A percentile compares a stretch with the other conserved stretches of the same genome.
Conservation (phyloP, 2,113 vertebrate genomes). For the Gadus macrocephalus region DNA sequence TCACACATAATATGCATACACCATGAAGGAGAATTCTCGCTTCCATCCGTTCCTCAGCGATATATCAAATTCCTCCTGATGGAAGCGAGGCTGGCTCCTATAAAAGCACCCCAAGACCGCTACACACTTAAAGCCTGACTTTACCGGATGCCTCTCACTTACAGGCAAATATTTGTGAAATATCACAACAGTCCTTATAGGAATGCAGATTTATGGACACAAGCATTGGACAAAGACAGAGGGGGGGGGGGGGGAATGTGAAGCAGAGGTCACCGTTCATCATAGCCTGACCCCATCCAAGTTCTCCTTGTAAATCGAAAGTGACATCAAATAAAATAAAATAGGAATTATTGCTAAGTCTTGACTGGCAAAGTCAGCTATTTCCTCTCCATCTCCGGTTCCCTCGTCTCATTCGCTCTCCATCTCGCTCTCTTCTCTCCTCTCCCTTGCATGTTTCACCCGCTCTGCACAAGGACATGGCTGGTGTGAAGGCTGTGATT, state of each 20-base stretch:
- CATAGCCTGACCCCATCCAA: slow-evolving; percentile 29
- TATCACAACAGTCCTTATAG: background rate
- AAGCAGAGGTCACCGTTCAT: slow-evolving; percentile 12
- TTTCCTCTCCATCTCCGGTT: slow-evolving; percentile 33
- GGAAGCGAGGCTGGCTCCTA: background rate
- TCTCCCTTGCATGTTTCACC: slow-evolving; percentile 16
- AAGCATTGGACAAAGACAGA: background rate
- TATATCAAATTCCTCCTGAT: slow-evolving; percentile 21
- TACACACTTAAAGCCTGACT: background rate
- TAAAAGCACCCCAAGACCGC: slow-evolving; percentile 4
- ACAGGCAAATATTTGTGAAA: background rate
- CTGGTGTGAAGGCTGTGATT: slow-evolving; percentile 68
- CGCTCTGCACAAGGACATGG: slow-evolving; percentile 39
- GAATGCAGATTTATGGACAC: slow-evolving; percentile 18
- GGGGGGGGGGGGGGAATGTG: slow-evolving; percentile 1
- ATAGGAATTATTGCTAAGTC: slow-evolving; percentile 1
- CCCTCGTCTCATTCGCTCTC: slow-evolving; percentile 31
- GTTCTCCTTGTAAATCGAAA: too few relatives aligned
- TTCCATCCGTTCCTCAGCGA: slow-evolving; percentile 31
- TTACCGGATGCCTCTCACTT: background rate
- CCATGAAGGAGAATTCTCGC: slow-evolving; percentile 19
- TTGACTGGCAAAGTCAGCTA: slow-evolving; percentile 32
- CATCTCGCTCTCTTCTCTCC: slow-evolving; percentile 10
- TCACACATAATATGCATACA: slow-evolving; percentile 8
- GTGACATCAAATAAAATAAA: too few relatives aligned